A percentile compares a stretch with the other conserved stretches of the same genome.
phyloP scores from a whole-genome alignment of 1,140 invertebrate genomes.

The Ooceraea biroi region DNA sequence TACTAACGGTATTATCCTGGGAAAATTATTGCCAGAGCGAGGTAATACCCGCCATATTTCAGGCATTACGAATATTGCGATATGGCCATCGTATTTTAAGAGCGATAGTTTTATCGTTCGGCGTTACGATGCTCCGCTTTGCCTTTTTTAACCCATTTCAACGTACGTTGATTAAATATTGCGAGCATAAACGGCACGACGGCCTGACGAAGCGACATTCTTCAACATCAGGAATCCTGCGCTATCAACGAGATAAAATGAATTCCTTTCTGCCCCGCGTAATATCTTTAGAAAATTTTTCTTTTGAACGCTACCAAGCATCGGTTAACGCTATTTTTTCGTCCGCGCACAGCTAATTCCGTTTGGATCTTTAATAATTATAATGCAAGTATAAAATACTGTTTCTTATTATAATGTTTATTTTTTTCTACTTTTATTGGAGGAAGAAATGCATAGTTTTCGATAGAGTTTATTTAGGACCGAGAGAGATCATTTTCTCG shows the following conservation, averaged over 20 bases:
- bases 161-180: conserved; percentile 65
- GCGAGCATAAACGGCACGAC: conserved; percentile 17
- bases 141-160: conserved; percentile 15
- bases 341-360: not conserved
- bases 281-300: conserved; percentile 22
- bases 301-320: not conserved
- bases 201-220: conserved; percentile 24
- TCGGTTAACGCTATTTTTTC: conserved; percentile 5
- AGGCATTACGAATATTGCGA: conserved; percentile 65
- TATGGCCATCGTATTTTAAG: conserved; percentile 53
- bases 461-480: not conserved
- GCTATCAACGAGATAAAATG: not conserved
- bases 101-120: conserved; percentile 66
- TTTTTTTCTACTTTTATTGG: not conserved
- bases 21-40: conserved; percentile 53
- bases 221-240: not conserved
- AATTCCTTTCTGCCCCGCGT: not conserved
- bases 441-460: not conserved
- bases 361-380: not conserved
- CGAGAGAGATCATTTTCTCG: not conserved
- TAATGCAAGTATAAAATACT: not conserved
- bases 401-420: not conserved
- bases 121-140: conserved; percentile 33
- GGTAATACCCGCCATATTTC: conserved; percentile 64
- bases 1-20: conserved; percentile 62